These are phyloP conservation scores for Bombus cullumanus DNA, from an alignment of 1,140 invertebrate species.

Conservation along the genomic window DNA sequence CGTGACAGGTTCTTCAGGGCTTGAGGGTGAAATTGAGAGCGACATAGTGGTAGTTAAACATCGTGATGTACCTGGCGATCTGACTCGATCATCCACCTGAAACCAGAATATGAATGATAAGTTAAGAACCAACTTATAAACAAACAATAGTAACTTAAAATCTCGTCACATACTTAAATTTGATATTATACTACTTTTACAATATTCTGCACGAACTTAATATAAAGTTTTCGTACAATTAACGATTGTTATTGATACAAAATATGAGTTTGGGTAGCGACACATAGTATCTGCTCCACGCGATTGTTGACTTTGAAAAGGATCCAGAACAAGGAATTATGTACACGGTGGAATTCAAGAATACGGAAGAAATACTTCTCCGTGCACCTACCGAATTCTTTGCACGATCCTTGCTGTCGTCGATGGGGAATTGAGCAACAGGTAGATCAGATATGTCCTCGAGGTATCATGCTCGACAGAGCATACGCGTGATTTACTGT, in stretches of 20 bases:
- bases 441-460: conserved; percentile 76
- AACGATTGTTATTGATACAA: not conserved
- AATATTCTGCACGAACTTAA: not conserved
- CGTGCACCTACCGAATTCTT: conserved; percentile 64
- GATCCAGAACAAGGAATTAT: not conserved
- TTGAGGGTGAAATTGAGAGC: conserved; percentile 77
- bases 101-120: not conserved
- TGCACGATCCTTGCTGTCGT: conserved; percentile 62
- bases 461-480: conserved; percentile 69
- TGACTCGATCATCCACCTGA: conserved; percentile 80
- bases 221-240: not conserved
- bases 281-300: not conserved
- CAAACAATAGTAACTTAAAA: not conserved
- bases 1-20: conserved; percentile 81
- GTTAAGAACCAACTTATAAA: not conserved
- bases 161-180: not conserved
- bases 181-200: not conserved
- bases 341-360: conserved; percentile 20
- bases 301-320: not conserved
- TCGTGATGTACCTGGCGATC: conserved; percentile 79
- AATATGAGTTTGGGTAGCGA: not conserved
- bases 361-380: conserved; percentile 16
- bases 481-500: conserved; percentile 68
- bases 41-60: conserved; percentile 72
- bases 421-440: conserved; percentile 75